Evolutionary conservation across 2,113 vertebrate genomes (phyloP), one percentile per base, ranked within the genome.

Genomic region (Pachyramphus minor): DNA sequence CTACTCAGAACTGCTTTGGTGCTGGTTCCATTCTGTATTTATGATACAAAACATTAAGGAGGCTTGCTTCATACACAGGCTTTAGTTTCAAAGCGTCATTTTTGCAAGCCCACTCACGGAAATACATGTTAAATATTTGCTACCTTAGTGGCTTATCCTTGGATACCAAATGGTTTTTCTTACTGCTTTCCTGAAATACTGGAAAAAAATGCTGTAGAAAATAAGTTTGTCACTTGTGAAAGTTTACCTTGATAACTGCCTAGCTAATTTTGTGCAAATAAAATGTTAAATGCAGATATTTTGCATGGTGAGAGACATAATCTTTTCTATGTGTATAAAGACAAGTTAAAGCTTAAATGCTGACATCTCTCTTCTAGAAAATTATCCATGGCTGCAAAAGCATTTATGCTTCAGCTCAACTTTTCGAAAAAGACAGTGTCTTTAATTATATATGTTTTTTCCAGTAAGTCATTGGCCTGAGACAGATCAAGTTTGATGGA

Each of bases 121-220:
- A 95, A 69, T 45, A 41, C 81, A 85, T 73, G 28, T 94, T 95
- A 96, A 95, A 93, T 93, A 94, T 91, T 93, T 93, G 92, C 68
- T 78, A 49, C 49, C 31, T 41, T 41, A 79, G 47, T 4, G 4
- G 23, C 31, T 95, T 90, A 35, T 92, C 52, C 30, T 52, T 81
- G 67, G 66, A 82, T 81, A 77, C 23, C 49, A 75, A 60, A 72
- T 75, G 1, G 1, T 27, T 90, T 93, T 91, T 78, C 28, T 31
- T 91, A 14, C 33, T 67, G 17, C 73, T 76, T 91, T 80, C 30
- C 17, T 33, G 28, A 84, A 76, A 64, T 78, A 37, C 27, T 63
- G n/a, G 52, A 30, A 86, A 53, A 53, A 89, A 90, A 11, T 47
- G 44, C 49, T 49, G 9, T 33, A 86, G 63, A 62, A 91, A 94